phyloP scores from a whole-genome alignment of 2,888 invertebrate genomes.

The Agrotis ipsilon region DNA sequence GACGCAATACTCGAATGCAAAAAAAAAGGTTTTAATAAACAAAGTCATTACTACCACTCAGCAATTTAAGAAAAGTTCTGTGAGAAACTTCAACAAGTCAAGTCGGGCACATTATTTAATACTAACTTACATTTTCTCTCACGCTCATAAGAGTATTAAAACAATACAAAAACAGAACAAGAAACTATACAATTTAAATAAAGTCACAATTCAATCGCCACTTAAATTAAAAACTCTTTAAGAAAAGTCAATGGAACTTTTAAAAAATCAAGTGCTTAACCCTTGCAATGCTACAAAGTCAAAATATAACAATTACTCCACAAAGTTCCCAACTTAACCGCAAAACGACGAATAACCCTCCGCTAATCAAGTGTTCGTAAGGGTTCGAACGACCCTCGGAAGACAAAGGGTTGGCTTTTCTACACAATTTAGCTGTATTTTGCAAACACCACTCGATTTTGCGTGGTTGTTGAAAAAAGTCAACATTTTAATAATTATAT shows the following conservation, averaged over 20 bases:
- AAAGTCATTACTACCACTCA: neutral
- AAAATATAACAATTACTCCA: constrained; percentile 56
- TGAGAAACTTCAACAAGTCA: constrained; percentile 51
- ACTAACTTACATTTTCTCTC: constrained; percentile 38
- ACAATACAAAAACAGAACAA: constrained; percentile 25
- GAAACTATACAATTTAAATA: constrained; percentile 38
- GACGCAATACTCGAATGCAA: neutral
- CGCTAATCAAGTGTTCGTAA: constrained; percentile 76
- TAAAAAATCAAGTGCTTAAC: constrained; percentile 36
- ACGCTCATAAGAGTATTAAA: constrained; percentile 34
- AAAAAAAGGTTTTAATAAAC: neutral
- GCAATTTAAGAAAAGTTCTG: constrained; percentile 1
- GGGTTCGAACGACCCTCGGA: constrained; percentile 66
- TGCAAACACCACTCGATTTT: constrained; percentile 84
- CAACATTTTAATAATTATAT: constrained; percentile 76
- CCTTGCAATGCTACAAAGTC: constrained; percentile 57
- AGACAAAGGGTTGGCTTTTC: constrained; percentile 83
- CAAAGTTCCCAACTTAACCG: constrained; percentile 60
- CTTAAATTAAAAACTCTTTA: constrained; percentile 42
- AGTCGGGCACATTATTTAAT: constrained; percentile 15
- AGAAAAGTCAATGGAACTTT: constrained; percentile 23
- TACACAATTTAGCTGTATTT: constrained; percentile 86
- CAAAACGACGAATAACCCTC: constrained; percentile 72
- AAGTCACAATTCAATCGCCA: constrained; percentile 58
- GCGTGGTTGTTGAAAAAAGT: constrained; percentile 76